A percentile compares a stretch with the other conserved stretches of the same genome.
Evolutionary conservation across 1,140 invertebrate species (phyloP).

Genomic region (Macrotrachela quadricornifera): DNA sequence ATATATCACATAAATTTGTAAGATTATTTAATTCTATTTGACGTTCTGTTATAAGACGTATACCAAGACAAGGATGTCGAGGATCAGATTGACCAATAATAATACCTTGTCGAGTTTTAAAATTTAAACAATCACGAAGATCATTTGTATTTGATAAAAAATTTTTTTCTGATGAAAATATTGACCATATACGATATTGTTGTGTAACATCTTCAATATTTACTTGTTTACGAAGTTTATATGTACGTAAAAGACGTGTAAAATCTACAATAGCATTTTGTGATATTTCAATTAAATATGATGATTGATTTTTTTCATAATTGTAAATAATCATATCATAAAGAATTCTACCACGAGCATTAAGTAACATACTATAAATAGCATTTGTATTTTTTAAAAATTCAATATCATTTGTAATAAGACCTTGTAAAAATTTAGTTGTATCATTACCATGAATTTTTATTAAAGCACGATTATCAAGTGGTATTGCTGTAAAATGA

Average conservation of each 20-base stretch:
- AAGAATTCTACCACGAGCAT: constrained; percentile 50
- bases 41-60: background rate
- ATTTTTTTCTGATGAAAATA: too few species aligned
- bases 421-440: background rate
- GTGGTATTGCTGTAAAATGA: too few species aligned
- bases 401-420: background rate
- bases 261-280: background rate
- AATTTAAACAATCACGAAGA: too few species aligned
- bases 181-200: too few species aligned
- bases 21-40: background rate
- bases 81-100: background rate
- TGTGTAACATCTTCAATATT: background rate
- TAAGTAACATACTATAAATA: background rate
- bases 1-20: background rate
- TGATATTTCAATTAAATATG: background rate
- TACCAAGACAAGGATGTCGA: background rate
- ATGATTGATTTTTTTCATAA: background rate
- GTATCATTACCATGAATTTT: background rate
- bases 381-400: background rate
- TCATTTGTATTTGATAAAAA: too few species aligned
- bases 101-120: too few species aligned
- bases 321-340: constrained; percentile 38
- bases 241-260: background rate
- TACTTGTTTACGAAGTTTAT: background rate
- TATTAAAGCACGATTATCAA: background rate